Evolutionary conservation across 2,797 vertebrate genomes (phyloP), one percentile per base, ranked within the genome.

Genomic region (Sebastes minor): DNA sequence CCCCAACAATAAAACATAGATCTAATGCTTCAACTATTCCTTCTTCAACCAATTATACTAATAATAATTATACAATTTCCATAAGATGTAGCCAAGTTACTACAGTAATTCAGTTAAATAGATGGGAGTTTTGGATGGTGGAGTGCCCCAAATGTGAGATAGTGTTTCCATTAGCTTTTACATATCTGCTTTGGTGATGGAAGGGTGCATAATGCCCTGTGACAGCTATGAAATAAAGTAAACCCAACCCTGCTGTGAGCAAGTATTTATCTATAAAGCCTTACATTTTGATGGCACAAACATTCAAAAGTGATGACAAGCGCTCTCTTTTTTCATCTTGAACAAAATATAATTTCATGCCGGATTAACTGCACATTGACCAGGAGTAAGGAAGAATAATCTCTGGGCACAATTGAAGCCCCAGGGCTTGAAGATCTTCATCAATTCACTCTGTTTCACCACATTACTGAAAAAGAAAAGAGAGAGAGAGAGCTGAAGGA

Each of bases 301-400:
- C 89, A 92, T 94, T 93, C 83, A 86, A 80, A 94, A 93, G 78
- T 78, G 81, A 94, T 92, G 94, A 94, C 94, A 94, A 90, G 92
- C 77, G 33, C 74, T 86, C 85, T 88, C 59, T 90, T 88, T 90
- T 79, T 89, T 89, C 88, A 92, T 90, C 82, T 90, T 83, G 65
- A 91, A 94, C 91, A 93, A 95, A 95, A 93, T 91, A 95, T 93
- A 94, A 95, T 95, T 95, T 95, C 94, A 95, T 94, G 95, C 92
- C 90, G 94, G 93, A 95, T 96, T 95, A 95, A 92, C 84, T 88
- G 87, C 79, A 80, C 93, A 95, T 95, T 95, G 95, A 96, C 94
- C 93, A 91, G 88, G 86, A 87, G 86, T 88, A 87, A 88, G 74
- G 78, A 80, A 90, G 78, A 90, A 78, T 90, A 88, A 92, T 94